Evolutionary conservation across 2,888 invertebrate genomes (phyloP), one percentile per base, ranked within the genome.

Genomic region (Steromphala cineraria): DNA sequence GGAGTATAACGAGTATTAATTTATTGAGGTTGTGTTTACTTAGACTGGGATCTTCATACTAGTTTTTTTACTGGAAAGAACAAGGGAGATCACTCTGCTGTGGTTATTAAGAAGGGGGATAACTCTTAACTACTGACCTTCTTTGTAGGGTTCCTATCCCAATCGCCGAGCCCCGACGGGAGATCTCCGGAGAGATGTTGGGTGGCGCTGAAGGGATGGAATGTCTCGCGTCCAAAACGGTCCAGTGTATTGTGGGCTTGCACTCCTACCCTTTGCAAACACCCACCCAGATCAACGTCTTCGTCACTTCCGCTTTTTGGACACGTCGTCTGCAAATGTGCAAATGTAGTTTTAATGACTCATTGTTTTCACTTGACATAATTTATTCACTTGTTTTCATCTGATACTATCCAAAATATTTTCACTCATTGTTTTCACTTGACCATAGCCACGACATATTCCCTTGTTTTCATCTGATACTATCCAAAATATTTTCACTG

Each of bases 161-260:
- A 89, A 0, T 79, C 67, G 28, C 80, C 78, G 0, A 89, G 80
- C 76, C 82, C 87, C n/a, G 67, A 53, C 7, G 89, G 87, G 28
- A 85, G 75, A 10, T 81, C 76, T 8, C 86, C 85, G 40, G 85
- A 81, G 10, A 86, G 21, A 81, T 88, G 86, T 28, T 85, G 75
- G 36, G 84, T 79, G 0, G 86, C 98, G 3, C 96, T 96, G 94
- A 99, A 98, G 0, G 98, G 98, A 93, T 98, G 97, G 94, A 99
- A 99, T 17, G 98, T 95, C 0, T 97, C 97, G n/a, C 98, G 95
- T 0, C 97, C 96, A 36, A 95, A 94, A 0, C 95, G 94, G 94
- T 99, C 99, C 2, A 98, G 94, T 0, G 97, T 96, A 92, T 98
- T 98, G 87, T 97, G 97, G 0, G 98, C 97, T 74, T 94, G 94